These are phyloP conservation scores for Ecdyonurus torrentis DNA, from an alignment of 2,888 invertebrate species.

Conservation along the genomic window DNA sequence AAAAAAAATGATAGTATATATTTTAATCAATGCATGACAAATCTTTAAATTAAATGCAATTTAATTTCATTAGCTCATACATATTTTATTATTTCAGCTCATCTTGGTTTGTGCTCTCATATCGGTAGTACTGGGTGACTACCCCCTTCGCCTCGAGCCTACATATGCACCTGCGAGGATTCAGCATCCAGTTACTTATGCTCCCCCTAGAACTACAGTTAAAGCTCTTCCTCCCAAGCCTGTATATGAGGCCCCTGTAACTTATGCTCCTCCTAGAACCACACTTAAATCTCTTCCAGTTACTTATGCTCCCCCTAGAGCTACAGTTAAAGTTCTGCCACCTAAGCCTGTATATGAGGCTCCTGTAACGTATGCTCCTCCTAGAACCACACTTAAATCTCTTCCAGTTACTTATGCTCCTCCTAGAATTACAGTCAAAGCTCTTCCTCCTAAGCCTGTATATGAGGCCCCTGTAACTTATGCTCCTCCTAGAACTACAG, in stretches of 20 bases:
- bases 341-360: neutral
- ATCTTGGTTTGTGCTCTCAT: too few relatives aligned
- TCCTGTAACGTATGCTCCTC: neutral
- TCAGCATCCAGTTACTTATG: conserved; percentile 12
- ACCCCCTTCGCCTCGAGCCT: conserved; percentile 11
- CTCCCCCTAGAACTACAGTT: conserved; percentile 9
- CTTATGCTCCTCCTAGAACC: conserved; percentile 15
- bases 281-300: conserved; percentile 8
- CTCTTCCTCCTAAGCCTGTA: conserved; percentile 12
- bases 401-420: too few relatives aligned
- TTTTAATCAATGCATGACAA: too few relatives aligned
- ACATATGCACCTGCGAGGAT: conserved; percentile 11
- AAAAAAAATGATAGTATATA: too few relatives aligned
- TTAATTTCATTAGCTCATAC: too few relatives aligned
- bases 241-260: conserved; percentile 6
- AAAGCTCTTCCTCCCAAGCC: neutral
- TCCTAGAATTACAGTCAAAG: too few relatives aligned
- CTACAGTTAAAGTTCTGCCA: neutral
- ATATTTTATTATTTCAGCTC: too few relatives aligned
- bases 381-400: conserved; percentile 6
- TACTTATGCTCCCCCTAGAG: neutral
- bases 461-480: conserved; percentile 11
- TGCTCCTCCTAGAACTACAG: too few relatives aligned
- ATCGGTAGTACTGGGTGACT: too few relatives aligned
- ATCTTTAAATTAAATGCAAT: too few relatives aligned